Percentiles rank a stretch among this genome's conserved stretches.
phyloP scores from a whole-genome alignment of 2,888 invertebrate genomes.

The Lasioglossum leucozonium region DNA sequence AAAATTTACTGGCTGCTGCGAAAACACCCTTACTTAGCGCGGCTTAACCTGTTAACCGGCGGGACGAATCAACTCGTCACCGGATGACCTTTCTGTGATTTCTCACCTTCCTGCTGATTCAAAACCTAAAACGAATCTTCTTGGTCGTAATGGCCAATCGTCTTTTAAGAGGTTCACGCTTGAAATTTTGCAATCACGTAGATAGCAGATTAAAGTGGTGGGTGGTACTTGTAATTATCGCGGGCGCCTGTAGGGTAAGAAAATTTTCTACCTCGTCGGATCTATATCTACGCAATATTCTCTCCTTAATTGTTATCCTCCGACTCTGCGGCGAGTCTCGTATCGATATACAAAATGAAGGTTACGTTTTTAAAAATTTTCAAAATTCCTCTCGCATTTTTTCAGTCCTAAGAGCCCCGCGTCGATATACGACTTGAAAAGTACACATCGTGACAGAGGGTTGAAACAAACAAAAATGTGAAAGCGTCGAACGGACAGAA shows the following conservation, averaged over 20 bases:
- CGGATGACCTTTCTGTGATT: background rate
- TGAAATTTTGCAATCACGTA: background rate
- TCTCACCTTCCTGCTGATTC: background rate
- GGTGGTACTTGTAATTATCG: background rate
- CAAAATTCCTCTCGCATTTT: background rate
- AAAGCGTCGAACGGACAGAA: background rate
- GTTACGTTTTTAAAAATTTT: background rate
- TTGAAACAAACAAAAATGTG: background rate
- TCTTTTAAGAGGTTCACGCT: background rate
- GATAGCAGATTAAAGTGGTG: background rate
- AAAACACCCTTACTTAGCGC: background rate
- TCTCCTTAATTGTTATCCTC: background rate
- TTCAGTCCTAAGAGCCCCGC: background rate
- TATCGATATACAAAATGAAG: too few species aligned
- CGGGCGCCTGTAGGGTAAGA: too few species aligned
- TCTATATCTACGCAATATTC: background rate
- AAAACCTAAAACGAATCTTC: background rate
- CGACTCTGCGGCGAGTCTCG: background rate
- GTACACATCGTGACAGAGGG: background rate
- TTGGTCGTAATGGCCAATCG: background rate
- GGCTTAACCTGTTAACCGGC: background rate
- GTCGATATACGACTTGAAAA: background rate
- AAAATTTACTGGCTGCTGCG: constrained; percentile 2
- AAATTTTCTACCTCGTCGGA: background rate
- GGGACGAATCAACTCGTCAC: background rate